Conservation (phyloP, 2,113 vertebrate species). For the Athene cunicularia region DNA sequence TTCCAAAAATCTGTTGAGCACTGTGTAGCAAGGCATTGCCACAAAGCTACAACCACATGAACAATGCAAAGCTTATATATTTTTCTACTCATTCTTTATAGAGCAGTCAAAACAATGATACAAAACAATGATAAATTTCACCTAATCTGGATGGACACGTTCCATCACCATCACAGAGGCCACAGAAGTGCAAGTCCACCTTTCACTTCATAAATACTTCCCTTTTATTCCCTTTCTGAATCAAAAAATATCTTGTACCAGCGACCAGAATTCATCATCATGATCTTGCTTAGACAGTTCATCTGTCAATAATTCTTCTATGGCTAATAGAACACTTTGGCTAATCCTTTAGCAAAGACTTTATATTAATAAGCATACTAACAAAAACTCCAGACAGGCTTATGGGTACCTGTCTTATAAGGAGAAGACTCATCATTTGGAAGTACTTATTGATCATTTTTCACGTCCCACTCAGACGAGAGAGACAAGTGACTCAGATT, state of each 20-base stretch:
- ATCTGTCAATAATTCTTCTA: neutral
- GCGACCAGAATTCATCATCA: neutral
- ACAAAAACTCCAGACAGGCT: neutral
- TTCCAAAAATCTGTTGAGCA: neutral
- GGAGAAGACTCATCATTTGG: neutral
- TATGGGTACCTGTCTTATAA: neutral
- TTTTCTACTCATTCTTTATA: neutral
- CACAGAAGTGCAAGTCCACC: neutral
- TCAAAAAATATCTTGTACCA: neutral
- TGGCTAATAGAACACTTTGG: neutral
- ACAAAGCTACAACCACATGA: neutral
- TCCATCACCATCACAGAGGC: neutral
- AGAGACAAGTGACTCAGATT: too few species aligned
- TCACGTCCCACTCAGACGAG: too few species aligned
- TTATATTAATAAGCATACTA: neutral
- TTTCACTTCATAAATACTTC: neutral
- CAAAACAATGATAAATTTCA: neutral
- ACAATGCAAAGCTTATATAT: neutral
- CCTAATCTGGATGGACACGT: neutral
- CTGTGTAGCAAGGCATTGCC: neutral
- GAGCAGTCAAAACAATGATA: rapidly evolving
- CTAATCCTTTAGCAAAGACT: neutral
- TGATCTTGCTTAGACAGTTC: neutral
- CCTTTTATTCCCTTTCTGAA: neutral
- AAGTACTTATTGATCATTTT: neutral